phyloP scores from a whole-genome alignment of 2,888 invertebrate species.

The Melinaea marsaeus region DNA sequence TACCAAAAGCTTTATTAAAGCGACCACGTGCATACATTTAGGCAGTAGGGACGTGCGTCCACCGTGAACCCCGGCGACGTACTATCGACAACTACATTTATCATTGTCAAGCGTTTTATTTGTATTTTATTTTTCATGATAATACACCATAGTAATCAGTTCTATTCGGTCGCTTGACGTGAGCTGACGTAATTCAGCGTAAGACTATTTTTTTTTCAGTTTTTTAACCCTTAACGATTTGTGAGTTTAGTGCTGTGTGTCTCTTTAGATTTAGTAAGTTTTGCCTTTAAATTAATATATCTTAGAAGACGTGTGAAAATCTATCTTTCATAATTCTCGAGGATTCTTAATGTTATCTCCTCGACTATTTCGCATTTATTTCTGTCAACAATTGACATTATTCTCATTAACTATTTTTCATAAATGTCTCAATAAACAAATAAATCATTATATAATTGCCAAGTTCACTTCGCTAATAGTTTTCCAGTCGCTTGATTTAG shows the following conservation, averaged over 20 bases:
- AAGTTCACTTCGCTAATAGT: constrained; percentile 18
- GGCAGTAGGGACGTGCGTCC: constrained; percentile 29
- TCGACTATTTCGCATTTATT: neutral
- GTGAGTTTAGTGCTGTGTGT: constrained; percentile 1
- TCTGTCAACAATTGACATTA: neutral
- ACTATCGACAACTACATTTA: constrained; percentile 38
- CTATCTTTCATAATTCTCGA: neutral
- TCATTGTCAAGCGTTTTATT: constrained; percentile 45
- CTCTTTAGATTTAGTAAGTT: neutral
- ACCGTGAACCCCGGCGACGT: constrained; percentile 25
- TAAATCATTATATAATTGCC: constrained; percentile 14
- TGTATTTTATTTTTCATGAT: constrained; percentile 61
- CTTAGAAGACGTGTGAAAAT: neutral
- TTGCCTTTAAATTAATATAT: neutral
- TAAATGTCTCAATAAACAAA: neutral
- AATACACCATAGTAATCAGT: constrained; percentile 56
- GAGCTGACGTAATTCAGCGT: constrained; percentile 43
- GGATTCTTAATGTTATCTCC: constrained; percentile 4
- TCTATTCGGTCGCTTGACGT: constrained; percentile 46
- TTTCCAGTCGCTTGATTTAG: constrained; percentile 28
- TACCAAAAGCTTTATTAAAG: neutral
- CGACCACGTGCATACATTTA: neutral
- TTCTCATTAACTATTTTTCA: neutral
- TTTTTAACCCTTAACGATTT: neutral
- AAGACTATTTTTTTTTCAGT: constrained; percentile 13